Evolutionary conservation across 2,888 invertebrate species (phyloP).

Genomic region (Apeira syringaria): DNA sequence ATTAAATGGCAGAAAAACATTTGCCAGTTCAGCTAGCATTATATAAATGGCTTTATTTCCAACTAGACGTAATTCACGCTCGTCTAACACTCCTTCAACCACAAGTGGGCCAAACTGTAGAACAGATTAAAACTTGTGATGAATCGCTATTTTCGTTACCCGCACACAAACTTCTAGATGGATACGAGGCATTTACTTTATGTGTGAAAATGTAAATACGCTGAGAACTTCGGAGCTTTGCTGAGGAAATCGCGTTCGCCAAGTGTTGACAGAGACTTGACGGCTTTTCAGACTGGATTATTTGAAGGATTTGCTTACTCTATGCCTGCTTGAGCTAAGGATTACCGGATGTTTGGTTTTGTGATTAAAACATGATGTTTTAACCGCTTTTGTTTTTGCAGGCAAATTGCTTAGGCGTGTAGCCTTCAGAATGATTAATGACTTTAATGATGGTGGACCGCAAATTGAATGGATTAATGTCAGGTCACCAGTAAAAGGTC

Average conservation of each 20-base stretch:
- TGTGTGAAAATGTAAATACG: constrained; percentile 80
- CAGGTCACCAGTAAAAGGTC: constrained; percentile 41
- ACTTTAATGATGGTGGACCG: constrained; percentile 37
- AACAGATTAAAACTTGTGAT: constrained; percentile 81
- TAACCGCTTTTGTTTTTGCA: constrained; percentile 58
- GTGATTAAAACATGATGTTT: constrained; percentile 52
- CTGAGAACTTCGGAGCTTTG: constrained; percentile 62
- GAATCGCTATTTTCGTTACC: constrained; percentile 76
- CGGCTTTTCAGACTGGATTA: constrained; percentile 75
- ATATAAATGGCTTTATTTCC: too few relatives aligned
- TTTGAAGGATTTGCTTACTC: constrained; percentile 75
- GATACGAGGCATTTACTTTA: constrained; percentile 73
- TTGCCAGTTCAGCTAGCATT: too few relatives aligned
- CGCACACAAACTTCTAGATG: constrained; percentile 61
- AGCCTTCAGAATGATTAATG: constrained; percentile 48
- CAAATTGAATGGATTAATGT: constrained; percentile 50
- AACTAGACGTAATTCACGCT: constrained; percentile 1
- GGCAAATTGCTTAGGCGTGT: constrained; percentile 46
- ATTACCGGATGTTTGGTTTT: constrained; percentile 67
- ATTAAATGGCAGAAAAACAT: too few relatives aligned
- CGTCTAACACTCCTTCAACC: constrained; percentile 34
- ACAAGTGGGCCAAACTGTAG: constrained; percentile 71
- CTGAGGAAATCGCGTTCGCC: constrained; percentile 69
- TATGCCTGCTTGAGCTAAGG: constrained; percentile 66
- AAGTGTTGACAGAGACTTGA: constrained; percentile 75